Conservation (phyloP, 2,888 invertebrate genomes). For the Automeris io region DNA sequence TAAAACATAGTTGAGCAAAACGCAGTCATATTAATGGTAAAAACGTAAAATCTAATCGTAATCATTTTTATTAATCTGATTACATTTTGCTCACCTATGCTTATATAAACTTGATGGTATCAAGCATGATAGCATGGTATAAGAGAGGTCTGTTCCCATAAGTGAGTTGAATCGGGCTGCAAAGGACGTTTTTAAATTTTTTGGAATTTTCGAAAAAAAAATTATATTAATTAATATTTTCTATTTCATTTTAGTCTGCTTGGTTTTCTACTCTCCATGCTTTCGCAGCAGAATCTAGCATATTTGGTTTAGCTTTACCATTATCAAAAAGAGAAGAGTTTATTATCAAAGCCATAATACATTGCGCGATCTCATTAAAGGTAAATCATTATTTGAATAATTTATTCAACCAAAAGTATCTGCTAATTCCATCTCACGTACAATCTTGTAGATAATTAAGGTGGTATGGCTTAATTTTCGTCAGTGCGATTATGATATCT, state of each 20-base stretch:
- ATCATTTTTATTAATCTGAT: no score
- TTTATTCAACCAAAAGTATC: neutral
- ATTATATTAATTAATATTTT: neutral
- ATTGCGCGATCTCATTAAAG: slow-evolving; percentile 47
- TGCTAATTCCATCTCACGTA: neutral
- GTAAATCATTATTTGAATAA: slow-evolving; percentile 26
- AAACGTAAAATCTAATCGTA: no score
- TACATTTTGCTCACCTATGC: no score
- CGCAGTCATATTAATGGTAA: no score
- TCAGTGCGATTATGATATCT: slow-evolving; percentile 53
- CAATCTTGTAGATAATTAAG: slow-evolving; percentile 36
- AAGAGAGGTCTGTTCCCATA: no score
- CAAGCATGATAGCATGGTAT: no score
- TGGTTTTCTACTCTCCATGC: slow-evolving; percentile 52
- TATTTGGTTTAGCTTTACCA: slow-evolving; percentile 51
- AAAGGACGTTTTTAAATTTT: no score
- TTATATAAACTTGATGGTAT: no score
- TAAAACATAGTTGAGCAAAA: no score
- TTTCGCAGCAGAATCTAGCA: slow-evolving; percentile 56
- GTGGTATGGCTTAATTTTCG: slow-evolving; percentile 52
- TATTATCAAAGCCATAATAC: slow-evolving; percentile 41
- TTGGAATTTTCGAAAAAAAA: no score
- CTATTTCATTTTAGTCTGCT: slow-evolving; percentile 35
- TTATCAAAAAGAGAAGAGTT: slow-evolving; percentile 43
- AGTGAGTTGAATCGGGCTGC: no score